Conservation (phyloP, 2,888 invertebrate genomes). For the Encarsia formosa region DNA sequence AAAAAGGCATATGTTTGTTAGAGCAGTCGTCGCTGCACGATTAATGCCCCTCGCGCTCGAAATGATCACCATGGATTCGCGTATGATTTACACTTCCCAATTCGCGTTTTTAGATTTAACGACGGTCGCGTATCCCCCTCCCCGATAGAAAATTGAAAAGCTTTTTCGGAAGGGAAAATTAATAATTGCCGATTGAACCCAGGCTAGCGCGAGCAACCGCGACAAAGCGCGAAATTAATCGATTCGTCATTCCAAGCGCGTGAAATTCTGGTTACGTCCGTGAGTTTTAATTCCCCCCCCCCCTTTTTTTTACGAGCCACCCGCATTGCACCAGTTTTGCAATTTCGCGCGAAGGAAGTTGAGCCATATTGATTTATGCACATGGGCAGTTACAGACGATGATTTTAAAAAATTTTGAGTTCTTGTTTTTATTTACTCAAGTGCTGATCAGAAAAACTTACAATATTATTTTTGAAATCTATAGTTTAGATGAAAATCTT, state of each 20-base stretch:
- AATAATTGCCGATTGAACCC: constrained; percentile 14
- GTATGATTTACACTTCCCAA: constrained; percentile 17
- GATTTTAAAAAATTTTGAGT: not conserved
- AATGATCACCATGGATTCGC: constrained; percentile 5
- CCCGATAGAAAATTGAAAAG: constrained; percentile 9
- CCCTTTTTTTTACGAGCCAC: not conserved
- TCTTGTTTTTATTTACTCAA: too few species aligned
- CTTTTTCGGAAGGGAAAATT: constrained; percentile 13
- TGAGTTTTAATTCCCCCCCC: not conserved
- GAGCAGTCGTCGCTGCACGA: too few species aligned
- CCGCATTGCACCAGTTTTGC: not conserved
- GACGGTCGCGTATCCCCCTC: not conserved
- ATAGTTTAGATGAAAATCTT: too few species aligned
- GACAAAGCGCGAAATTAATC: constrained; percentile 7
- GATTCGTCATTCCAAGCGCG: too few species aligned
- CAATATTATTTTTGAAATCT: too few species aligned
- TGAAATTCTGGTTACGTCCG: too few species aligned
- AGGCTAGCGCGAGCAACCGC: too few species aligned
- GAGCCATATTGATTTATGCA: not conserved
- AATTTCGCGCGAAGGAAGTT: not conserved
- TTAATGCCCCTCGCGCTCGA: constrained; percentile 3
- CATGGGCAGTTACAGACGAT: not conserved
- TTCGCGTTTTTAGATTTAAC: constrained; percentile 13
- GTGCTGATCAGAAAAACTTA: too few species aligned
- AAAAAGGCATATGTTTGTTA: too few species aligned